Percentiles rank a stretch among this genome's conserved stretches.
Evolutionary conservation across 1,140 invertebrate species (phyloP).

Genomic region (Belonocnema kinseyi): DNA sequence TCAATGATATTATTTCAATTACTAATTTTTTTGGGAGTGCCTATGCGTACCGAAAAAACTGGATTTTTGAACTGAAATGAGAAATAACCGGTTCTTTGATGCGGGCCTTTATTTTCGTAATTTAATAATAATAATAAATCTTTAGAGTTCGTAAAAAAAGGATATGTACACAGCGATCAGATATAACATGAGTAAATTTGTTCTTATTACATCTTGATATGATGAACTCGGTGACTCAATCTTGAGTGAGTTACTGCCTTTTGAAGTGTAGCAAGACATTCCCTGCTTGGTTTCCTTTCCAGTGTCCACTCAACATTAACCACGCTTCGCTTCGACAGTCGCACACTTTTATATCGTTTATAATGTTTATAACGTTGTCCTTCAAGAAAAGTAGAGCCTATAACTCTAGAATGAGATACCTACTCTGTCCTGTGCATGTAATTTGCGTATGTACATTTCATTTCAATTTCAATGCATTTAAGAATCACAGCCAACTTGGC

Average conservation of each 20-base stretch:
- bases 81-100: too few species aligned
- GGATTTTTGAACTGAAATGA: too few species aligned
- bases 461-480: constrained; percentile 22
- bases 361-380: constrained; percentile 2
- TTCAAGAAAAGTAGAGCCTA: constrained; percentile 6
- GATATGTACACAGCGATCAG: too few species aligned
- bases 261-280: constrained; percentile 20
- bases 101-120: too few species aligned
- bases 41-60: too few species aligned
- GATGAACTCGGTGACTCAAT: constrained; percentile 27
- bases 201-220: constrained; percentile 22
- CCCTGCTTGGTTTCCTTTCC: neutral
- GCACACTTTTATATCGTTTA: neutral
- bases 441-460: constrained; percentile 24
- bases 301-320: neutral
- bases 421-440: constrained; percentile 13
- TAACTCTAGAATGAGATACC: constrained; percentile 25
- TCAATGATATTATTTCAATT: neutral
- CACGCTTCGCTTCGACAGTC: constrained; percentile 12
- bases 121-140: too few species aligned
- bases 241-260: constrained; percentile 25
- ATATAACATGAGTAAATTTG: neutral
- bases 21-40: too few species aligned
- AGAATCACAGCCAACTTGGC: neutral
- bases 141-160: too few species aligned